Conservation (phyloP, 2,888 invertebrate species). For the Bruchidius siliquastri region DNA sequence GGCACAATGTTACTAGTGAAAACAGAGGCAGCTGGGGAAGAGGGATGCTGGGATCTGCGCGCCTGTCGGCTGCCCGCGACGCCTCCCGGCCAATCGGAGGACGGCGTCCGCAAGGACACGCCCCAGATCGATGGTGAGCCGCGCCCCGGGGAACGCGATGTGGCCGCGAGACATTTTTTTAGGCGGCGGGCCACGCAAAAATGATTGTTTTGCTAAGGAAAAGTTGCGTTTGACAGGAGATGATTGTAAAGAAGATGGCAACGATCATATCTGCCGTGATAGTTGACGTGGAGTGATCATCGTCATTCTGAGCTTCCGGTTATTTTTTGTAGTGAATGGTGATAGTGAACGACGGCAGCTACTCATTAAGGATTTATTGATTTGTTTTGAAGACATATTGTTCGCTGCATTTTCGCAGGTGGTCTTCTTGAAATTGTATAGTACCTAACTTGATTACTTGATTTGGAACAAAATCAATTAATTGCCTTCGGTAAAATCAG, state of each 20-base stretch:
- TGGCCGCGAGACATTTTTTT: constrained; percentile 26
- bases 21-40: constrained; percentile 50
- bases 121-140: constrained; percentile 28
- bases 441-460: too few species aligned
- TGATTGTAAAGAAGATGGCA: background rate
- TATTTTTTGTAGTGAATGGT: background rate
- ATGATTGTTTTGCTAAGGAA: background rate
- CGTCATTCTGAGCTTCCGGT: background rate
- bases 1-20: constrained; percentile 52
- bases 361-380: too few species aligned
- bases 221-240: background rate
- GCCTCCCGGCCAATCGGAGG: constrained; percentile 30
- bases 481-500: too few species aligned
- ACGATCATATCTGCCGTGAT: background rate
- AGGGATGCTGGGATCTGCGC: constrained; percentile 29
- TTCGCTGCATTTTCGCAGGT: too few species aligned
- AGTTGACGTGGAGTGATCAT: background rate
- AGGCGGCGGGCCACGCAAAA: constrained; percentile 15
- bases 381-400: too few species aligned
- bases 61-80: constrained; percentile 23
- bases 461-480: too few species aligned
- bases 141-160: constrained; percentile 26
- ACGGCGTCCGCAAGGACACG: constrained; percentile 18
- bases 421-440: too few species aligned
- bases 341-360: background rate